These are phyloP conservation scores for Pseudomyrmex pallidus DNA, from an alignment of 1,140 invertebrate species.

Conservation along the genomic window DNA sequence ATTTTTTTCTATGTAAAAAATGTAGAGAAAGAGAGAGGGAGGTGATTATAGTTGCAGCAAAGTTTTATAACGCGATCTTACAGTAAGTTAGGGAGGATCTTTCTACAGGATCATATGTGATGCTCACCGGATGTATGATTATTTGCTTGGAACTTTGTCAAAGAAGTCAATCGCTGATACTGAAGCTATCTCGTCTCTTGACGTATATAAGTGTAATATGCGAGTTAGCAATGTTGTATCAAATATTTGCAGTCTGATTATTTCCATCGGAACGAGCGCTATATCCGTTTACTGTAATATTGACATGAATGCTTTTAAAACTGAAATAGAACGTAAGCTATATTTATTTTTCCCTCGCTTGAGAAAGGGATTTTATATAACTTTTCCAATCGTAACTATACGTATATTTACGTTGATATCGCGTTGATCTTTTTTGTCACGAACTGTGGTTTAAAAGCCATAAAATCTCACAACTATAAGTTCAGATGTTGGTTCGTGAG, in stretches of 20 bases:
- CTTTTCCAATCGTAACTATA: neutral
- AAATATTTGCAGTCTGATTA: conserved; percentile 44
- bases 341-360: neutral
- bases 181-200: neutral
- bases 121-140: neutral
- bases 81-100: neutral
- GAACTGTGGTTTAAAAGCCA: too few relatives aligned
- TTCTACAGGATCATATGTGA: neutral
- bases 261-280: neutral
- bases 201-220: too few relatives aligned
- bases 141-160: conserved; percentile 5
- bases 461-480: too few relatives aligned
- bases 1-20: neutral
- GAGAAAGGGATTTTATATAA: neutral
- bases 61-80: neutral
- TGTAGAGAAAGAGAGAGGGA: neutral
- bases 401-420: too few relatives aligned
- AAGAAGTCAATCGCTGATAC: conserved; percentile 17
- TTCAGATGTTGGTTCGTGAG: too few relatives aligned
- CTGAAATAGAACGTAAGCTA: neutral
- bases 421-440: too few relatives aligned
- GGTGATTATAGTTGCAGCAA: neutral
- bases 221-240: neutral
- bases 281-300: conserved; percentile 16
- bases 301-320: conserved; percentile 4